These are phyloP conservation scores for Hystrix cristata DNA, from an alignment of 2,113 vertebrate species.

Conservation along the genomic window DNA sequence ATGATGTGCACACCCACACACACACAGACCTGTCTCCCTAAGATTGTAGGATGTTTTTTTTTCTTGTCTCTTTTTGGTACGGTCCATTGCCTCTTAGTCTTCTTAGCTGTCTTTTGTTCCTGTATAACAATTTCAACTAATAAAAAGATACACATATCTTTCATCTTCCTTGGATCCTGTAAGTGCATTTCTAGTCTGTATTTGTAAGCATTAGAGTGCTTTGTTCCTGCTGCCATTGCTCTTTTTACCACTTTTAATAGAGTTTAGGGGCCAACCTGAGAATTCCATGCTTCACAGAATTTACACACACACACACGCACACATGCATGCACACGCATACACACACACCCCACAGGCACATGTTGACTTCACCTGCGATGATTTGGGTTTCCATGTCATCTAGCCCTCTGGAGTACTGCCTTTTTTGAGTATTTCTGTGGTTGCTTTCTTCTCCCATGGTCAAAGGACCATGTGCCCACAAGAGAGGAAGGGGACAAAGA, in stretches of 20 bases:
- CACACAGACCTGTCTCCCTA: neutral
- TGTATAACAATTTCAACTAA: neutral
- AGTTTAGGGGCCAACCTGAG: neutral
- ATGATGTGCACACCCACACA: fast-evolving
- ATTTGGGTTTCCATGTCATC: neutral
- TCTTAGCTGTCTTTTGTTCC: neutral
- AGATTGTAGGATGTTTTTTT: neutral
- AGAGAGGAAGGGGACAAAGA: neutral
- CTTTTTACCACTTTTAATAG: neutral
- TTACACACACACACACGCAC: neutral
- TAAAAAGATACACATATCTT: neutral
- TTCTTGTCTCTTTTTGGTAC: neutral
- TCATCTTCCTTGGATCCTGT: neutral
- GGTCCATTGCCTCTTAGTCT: neutral
- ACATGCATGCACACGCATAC: neutral
- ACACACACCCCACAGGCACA: neutral
- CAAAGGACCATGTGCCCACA: neutral
- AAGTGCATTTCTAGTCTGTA: neutral
- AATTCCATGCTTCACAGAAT: neutral
- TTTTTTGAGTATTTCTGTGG: neutral
- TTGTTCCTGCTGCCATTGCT: neutral
- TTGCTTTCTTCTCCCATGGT: neutral
- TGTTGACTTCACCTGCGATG: neutral
- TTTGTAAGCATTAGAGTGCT: neutral
- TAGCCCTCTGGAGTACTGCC: neutral